Base-by-base conservation (phyloP, 2,888 invertebrate species). In the Rotaria magnacalcarata region DNA sequence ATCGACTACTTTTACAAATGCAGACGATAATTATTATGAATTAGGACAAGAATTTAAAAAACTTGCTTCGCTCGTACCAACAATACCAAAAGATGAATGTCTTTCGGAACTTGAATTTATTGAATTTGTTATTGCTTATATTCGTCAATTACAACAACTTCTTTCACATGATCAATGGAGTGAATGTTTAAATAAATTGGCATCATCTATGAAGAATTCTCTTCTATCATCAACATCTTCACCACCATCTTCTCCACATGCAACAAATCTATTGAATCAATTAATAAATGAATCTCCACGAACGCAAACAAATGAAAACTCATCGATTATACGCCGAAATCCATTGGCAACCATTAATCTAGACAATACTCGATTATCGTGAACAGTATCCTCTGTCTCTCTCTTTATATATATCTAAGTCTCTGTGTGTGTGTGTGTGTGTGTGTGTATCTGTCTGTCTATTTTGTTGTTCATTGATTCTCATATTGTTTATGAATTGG, bases 1-100 rank as follows among this genome's bases (percentile, higher is more conserved):
- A 67, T 67, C 67, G 67, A 34, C 34, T 67, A 56, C 56, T 24
- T 24, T 56, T 56, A 56, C 56, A 56, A 67, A 41, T 67, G 3
- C 34, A 19, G 67, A 67, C 8, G 67, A 67, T 67, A 67, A 67
- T 27, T 47, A 47, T 47, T 47, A 80, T 47, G 80, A 80, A 80
- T 80, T 80, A 80, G n/a, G n/a, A n/a, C 24, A 80, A 80, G 43
- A 80, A 14, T 80, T 80, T 80, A 10, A 80, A n/a, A 80, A 80
- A 47, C 80, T 80, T 10, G 80, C 80, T 14, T 24, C 10, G 10
- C 47, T 80, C 16, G 80, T 80, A 24, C 80, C 80, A 47, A 80
- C 47, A 24, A 80, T 80, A 47, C 80, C 80, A 14, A 24, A 80
- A 43, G 47, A 80, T 80, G 47, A 80, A 80, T 80, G 47, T 47